Percentiles rank a stretch among this genome's conserved stretches.
Conservation (phyloP, 2,113 vertebrate species). For the Collichthys lucidus region DNA sequence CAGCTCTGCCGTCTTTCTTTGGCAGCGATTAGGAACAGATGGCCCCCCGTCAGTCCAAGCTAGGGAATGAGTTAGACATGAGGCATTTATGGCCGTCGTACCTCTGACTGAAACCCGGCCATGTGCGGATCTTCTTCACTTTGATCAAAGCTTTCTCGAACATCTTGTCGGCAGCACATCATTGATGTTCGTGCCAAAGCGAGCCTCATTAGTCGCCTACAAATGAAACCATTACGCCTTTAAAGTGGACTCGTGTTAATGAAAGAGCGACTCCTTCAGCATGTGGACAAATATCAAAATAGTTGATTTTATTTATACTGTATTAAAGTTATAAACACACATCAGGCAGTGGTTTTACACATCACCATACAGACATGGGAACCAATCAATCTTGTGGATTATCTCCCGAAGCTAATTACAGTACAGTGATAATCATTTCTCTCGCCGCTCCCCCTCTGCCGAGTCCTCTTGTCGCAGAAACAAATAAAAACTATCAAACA, state of each 20-base stretch:
- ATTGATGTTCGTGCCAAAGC: neutral
- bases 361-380: conserved; percentile 76
- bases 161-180: neutral
- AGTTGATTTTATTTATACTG: conserved; percentile 85
- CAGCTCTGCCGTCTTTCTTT: neutral
- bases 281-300: conserved; percentile 83
- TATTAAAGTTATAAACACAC: conserved; percentile 87
- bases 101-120: too few relatives aligned
- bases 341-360: conserved; percentile 86
- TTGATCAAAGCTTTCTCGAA: neutral
- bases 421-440: conserved; percentile 67
- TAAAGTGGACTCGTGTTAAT: neutral
- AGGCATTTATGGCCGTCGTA: too few relatives aligned
- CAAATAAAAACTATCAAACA: conserved; percentile 37
- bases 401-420: conserved; percentile 71
- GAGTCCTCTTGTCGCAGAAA: conserved; percentile 37
- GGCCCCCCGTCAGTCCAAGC: neutral
- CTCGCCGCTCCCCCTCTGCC: neutral
- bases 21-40: neutral
- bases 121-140: neutral
- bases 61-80: neutral
- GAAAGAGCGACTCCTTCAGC: conserved; percentile 33
- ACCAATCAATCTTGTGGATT: conserved; percentile 53
- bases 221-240: neutral
- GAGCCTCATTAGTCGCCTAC: neutral